A percentile compares a stretch with the other conserved stretches of the same genome.
phyloP scores from a whole-genome alignment of 1,140 invertebrate genomes.

The Trachelipus rathkii region DNA sequence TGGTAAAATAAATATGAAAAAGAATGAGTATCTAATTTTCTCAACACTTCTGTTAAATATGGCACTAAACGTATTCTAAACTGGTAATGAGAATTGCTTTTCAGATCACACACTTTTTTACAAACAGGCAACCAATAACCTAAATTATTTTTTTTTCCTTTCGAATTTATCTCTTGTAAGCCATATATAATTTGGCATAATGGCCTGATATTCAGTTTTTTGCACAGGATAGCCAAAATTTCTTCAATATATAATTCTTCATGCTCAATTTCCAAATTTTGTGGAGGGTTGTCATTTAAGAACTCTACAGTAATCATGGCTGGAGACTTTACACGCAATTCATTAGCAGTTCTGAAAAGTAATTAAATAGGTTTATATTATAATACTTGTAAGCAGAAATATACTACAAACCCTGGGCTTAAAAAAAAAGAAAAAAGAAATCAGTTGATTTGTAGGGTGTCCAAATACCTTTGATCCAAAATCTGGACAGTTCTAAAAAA shows the following conservation, averaged over 20 bases:
- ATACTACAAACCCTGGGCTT: no score
- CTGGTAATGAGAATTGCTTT: neutral
- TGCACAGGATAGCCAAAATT: neutral
- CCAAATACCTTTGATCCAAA: no score
- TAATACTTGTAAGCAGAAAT: no score
- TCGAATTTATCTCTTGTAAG: neutral
- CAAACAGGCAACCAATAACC: neutral
- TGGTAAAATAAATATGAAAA: constrained; percentile 3
- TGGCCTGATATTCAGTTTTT: neutral
- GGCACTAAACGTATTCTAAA: neutral
- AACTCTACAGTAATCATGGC: neutral
- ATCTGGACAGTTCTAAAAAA: no score
- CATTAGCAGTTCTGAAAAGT: no score
- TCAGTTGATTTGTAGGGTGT: no score
- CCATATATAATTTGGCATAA: neutral
- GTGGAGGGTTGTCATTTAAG: neutral
- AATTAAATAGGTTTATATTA: no score
- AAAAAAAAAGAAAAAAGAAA: no score
- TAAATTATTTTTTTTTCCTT: neutral
- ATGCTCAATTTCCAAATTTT: neutral
- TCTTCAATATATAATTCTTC: neutral
- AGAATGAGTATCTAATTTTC: neutral
- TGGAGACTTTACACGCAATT: no score
- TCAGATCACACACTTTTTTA: neutral
- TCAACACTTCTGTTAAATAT: neutral